Evolutionary conservation across 1,140 invertebrate species (phyloP), one percentile per base, ranked within the genome.

Genomic region (Bombus picipes): DNA sequence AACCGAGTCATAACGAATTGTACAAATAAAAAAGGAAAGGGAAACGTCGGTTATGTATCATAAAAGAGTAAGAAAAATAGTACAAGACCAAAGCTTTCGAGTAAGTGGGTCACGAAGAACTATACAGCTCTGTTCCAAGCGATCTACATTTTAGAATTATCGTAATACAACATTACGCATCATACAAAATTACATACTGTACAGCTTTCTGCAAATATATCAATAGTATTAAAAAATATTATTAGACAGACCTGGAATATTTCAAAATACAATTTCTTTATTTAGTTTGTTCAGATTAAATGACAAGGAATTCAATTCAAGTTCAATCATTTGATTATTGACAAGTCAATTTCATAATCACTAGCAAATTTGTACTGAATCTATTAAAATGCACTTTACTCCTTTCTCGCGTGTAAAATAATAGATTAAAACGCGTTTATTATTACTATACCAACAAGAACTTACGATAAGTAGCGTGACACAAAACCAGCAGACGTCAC

Each of bases 71-170:
- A 18, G 28, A 32, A n/a, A 25, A 25, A 32, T 43, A 47, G 25
- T 28, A 68, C 34, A 68, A 47, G n/a, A 79, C n/a, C 5, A 37
- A 66, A 43, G 8, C 43, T 47, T 13, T 15, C 25, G 9, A 68
- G 59, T 62, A 76, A 77, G 8, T 77, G 59, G 57, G 57, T 62
- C 75, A 77, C 4, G 28, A 65, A 78, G 28, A 65, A 41, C 15
- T 65, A 32, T n/a, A 59, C 59, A 43, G 32, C 3, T 25, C 18
- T 57, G 32, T 25, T 22, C 9, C 32, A 57, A 57, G 53, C 25
- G 32, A 41, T 71, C 37, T 28, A 39, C 25, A 25, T 39, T 71
- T 71, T 18, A 13, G 18, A 22, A 25, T 62, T 62, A 62, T n/a
- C n/a, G 10, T 13, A 62, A 59, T 28, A 59, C 10, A 22, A 53